phyloP scores from a whole-genome alignment of 1,140 invertebrate genomes.

The Brachionus calyciflorus region DNA sequence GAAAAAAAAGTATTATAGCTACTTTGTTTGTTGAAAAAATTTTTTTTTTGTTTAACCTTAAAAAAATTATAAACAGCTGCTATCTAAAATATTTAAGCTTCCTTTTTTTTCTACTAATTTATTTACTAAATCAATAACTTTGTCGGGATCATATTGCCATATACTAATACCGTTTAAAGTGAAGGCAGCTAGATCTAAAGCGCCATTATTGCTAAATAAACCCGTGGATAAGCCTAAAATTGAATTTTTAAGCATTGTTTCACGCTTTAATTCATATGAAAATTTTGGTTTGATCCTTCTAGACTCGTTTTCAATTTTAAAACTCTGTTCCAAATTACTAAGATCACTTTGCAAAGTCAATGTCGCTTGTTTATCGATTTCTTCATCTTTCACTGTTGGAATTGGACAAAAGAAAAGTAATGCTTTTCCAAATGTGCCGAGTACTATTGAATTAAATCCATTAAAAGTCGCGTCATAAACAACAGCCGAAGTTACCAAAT shows the following conservation, averaged over 20 bases:
- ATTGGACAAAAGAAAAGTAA: slow-evolving; percentile 22
- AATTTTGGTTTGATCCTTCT: background rate
- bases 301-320: background rate
- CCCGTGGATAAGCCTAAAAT: slow-evolving; percentile 4
- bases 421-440: slow-evolving; percentile 21
- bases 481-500: slow-evolving; percentile 9
- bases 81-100: background rate
- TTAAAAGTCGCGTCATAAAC: slow-evolving; percentile 31
- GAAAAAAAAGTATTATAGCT: no score
- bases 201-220: slow-evolving; percentile 13
- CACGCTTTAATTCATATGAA: slow-evolving; percentile 19
- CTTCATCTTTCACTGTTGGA: background rate
- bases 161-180: slow-evolving; percentile 37
- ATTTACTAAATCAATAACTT: slow-evolving; percentile 7
- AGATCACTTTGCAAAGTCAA: background rate
- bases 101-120: slow-evolving; percentile 15
- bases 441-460: slow-evolving; percentile 17
- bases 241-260: slow-evolving; percentile 29
- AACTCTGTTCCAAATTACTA: background rate
- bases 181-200: slow-evolving; percentile 10
- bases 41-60: no score
- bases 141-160: slow-evolving; percentile 37
- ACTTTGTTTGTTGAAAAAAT: no score
- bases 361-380: background rate
- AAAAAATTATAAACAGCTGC: no score